Base-by-base conservation (phyloP, 2,797 vertebrate genomes). In the Graptemys geographica region DNA sequence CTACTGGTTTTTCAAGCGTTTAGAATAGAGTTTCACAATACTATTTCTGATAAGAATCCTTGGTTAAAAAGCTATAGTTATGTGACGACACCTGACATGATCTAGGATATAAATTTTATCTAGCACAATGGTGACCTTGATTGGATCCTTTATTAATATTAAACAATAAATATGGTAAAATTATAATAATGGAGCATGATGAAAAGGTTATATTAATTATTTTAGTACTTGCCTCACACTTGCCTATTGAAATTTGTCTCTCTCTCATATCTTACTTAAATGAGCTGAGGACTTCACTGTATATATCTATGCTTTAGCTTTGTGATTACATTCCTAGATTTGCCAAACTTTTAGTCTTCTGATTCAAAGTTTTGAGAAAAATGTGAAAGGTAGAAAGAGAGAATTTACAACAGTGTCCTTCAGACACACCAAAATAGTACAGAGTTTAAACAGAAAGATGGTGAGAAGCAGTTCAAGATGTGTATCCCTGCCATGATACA, bases 321-420 rank as follows among this genome's bases (percentile, higher is more conserved):
- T 86, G 79, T 69, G 52, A 94, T 86, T 90, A 51, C 81, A 84
- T 92, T 93, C 89, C 65, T 92, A 97, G 90, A 62, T 49, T 93
- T 57, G 84, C 28, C 28, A 83, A 79, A 89, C 79, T 81, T n/a
- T 37, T 86, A 76, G 37, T 86, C 11, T 87, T 95, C 81, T 91
- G 37, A 79, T 27, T n/a, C 76, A 41, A 10, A 79, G 1, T 86
- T 93, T 90, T 76, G 84, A 90, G 47, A 49, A 92, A 96, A 95
- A 2, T 31, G 12, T 79, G 79, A 89, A 27, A 4, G 25, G n/a
- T 27, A 86, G 84, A 69, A 84, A 78, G 33, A 44, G 86, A 5
- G 72, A 83, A 81, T 90, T 83, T 82, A 65, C 83, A 94, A 91
- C 25, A 78, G 57, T 31, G 3, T 18, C 28, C 37, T 84, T 92